Percentiles rank a stretch among this genome's conserved stretches.
Conservation (phyloP, 2,888 invertebrate genomes). For the Pandemis corylana region DNA sequence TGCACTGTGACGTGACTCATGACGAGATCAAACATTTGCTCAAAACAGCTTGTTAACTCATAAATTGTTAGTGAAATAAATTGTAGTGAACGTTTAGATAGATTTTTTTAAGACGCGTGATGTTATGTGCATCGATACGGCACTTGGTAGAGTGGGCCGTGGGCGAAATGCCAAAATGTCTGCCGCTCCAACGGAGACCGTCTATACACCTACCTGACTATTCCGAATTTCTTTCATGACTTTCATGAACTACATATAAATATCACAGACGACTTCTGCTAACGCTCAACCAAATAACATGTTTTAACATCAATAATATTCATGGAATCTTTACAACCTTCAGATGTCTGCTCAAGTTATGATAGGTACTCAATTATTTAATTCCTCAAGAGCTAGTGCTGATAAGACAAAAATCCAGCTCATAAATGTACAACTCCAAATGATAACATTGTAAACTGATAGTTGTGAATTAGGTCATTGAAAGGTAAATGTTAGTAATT, state of each 20-base stretch:
- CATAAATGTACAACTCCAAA: conserved; percentile 31
- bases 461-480: conserved; percentile 42
- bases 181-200: conserved; percentile 28
- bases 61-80: conserved; percentile 18
- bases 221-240: conserved; percentile 32
- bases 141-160: conserved; percentile 19
- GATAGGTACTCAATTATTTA: conserved; percentile 18
- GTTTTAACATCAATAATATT: conserved; percentile 13
- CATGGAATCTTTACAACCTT: conserved; percentile 21
- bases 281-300: conserved; percentile 1
- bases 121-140: conserved; percentile 24
- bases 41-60: conserved; percentile 14
- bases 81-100: conserved; percentile 15
- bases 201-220: conserved; percentile 21
- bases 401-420: conserved; percentile 38
- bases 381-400: conserved; percentile 13
- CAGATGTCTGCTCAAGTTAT: conserved; percentile 19
- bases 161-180: conserved; percentile 41
- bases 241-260: conserved; percentile 13
- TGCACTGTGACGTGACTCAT: conserved; percentile 23
- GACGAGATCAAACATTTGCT: conserved; percentile 17
- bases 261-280: conserved; percentile 7
- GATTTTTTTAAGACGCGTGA: conserved; percentile 9
- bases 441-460: conserved; percentile 36
- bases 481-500: conserved; percentile 30